Evolutionary conservation across 2,888 invertebrate genomes (phyloP).

Genomic region (Drosophila imparisetae): DNA sequence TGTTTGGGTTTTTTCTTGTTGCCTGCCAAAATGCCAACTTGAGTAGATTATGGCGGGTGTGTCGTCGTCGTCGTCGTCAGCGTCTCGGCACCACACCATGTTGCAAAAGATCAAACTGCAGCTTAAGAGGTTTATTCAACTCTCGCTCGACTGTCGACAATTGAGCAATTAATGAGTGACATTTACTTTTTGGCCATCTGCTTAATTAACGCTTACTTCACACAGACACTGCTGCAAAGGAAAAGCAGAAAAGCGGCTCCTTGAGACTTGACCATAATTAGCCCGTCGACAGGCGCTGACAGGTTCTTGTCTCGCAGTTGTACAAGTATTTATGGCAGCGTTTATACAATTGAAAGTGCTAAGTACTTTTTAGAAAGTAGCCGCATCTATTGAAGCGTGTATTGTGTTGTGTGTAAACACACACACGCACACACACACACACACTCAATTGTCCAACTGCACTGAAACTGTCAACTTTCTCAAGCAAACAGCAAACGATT

Average conservation of each 20-base stretch:
- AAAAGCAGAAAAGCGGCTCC: slow-evolving; percentile 29
- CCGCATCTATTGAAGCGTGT: slow-evolving; percentile 23
- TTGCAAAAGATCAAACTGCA: slow-evolving; percentile 49
- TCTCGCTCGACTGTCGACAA: slow-evolving; percentile 46
- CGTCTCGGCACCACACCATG: background rate
- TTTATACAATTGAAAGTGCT: slow-evolving; percentile 72
- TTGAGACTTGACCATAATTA: slow-evolving; percentile 54
- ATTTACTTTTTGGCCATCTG: slow-evolving; percentile 54
- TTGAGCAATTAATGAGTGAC: slow-evolving; percentile 73
- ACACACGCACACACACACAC: slow-evolving; percentile 4
- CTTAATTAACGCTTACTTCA: slow-evolving; percentile 47
- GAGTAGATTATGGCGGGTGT: slow-evolving; percentile 48
- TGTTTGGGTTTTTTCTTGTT: slow-evolving; percentile 28
- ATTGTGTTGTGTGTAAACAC: background rate
- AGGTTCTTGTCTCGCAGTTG: slow-evolving; percentile 47
- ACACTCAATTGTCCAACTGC: slow-evolving; percentile 59
- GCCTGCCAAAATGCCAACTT: slow-evolving; percentile 46
- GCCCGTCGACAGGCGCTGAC: slow-evolving; percentile 45
- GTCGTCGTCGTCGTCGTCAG: slow-evolving; percentile 15
- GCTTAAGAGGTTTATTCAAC: slow-evolving; percentile 57
- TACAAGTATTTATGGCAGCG: slow-evolving; percentile 17
- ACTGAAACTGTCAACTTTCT: slow-evolving; percentile 76
- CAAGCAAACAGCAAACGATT: slow-evolving; percentile 41
- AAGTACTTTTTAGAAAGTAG: slow-evolving; percentile 79
- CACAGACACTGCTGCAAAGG: slow-evolving; percentile 4